A percentile compares a stretch with the other conserved stretches of the same genome.
Evolutionary conservation across 2,888 invertebrate species (phyloP).

Genomic region (Drosophila recens): DNA sequence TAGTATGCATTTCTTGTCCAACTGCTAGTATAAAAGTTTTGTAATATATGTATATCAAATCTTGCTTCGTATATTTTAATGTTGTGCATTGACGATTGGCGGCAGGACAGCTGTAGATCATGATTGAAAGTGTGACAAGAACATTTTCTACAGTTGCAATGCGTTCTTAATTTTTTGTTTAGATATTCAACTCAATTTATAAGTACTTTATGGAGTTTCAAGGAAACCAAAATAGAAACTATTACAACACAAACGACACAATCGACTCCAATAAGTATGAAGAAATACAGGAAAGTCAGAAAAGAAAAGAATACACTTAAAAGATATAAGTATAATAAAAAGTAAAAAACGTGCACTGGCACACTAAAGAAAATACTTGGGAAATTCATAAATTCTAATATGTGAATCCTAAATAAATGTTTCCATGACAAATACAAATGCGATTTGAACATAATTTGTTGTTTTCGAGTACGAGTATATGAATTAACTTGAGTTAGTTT

Average conservation of each 20-base stretch:
- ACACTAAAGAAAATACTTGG: conserved; percentile 49
- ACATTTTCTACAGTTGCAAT: conserved; percentile 40
- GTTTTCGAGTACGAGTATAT: conserved; percentile 36
- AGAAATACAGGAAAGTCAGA: conserved; percentile 11
- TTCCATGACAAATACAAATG: conserved; percentile 58
- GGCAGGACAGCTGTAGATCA: conserved; percentile 34
- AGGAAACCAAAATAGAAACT: conserved; percentile 23
- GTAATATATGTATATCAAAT: not conserved
- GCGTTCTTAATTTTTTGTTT: conserved; percentile 20
- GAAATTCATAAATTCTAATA: conserved; percentile 45
- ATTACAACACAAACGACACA: conserved; percentile 44
- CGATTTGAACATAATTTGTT: conserved; percentile 32
- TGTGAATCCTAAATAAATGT: conserved; percentile 46
- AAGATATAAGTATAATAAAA: conserved; percentile 14
- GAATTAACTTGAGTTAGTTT: conserved; percentile 63
- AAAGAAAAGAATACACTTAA: conserved; percentile 22
- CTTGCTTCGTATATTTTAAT: conserved; percentile 7
- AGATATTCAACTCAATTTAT: conserved; percentile 1
- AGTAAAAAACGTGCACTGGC: conserved; percentile 66
- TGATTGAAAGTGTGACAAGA: conserved; percentile 23
- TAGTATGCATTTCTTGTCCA: conserved; percentile 2
- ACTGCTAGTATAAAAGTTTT: conserved; percentile 3
- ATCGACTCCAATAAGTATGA: conserved; percentile 26
- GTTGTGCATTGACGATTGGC: conserved; percentile 42
- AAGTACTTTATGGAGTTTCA: conserved; percentile 4